Base-by-base conservation (phyloP, 2,797 vertebrate genomes). In the Emydoidea blandingii region DNA sequence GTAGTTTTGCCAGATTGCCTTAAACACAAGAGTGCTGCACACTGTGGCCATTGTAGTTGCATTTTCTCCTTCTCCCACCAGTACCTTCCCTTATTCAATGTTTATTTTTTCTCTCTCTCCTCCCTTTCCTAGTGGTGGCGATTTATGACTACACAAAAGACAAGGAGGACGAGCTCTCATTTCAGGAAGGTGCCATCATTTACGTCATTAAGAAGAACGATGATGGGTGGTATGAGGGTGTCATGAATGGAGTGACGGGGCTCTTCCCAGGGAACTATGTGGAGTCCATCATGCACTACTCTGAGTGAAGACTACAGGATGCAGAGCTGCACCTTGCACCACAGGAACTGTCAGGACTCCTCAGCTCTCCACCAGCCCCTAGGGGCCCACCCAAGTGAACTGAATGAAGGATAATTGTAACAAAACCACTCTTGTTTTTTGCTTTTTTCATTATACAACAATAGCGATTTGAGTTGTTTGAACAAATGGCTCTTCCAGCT, bases 141-240 rank as follows among this genome's bases (percentile, higher is more conserved):
- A 99, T 99, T 98, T 99, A 99, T 81, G 99, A 99, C 98, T 99
- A 99, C 98, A 89, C 97, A 1, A 98, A 99, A n/a, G 99, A 99
- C 98, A 99, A 99, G 96, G 99, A 99, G 91, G 99, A 99, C 81
- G 99, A 99, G 98, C 98, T 99, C 41, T 99, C 99, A 0, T 99
- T 99, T 98, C 99, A 99, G 98, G 99, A 99, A 98, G 99, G 99
- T 88, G 99, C 99, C 98, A 99, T 99, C 97, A 99, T 99, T 98
- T 99, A 99, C 15, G 99, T 99, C 96, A 99, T 99, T 98, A 99
- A 99, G 99, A 99, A 99, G 98, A 99, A 99, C 76, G 99, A 99
- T 12, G 99, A 99, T 23, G 99, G 99, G 96, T 99, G 99, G 99
- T 99, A 98, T 85, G 99, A 99, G 97, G 99, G 99, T 1, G 99